Evolutionary conservation across 2,888 invertebrate genomes (phyloP), one percentile per base, ranked within the genome.

Genomic region (Trissoscelio sp.): DNA sequence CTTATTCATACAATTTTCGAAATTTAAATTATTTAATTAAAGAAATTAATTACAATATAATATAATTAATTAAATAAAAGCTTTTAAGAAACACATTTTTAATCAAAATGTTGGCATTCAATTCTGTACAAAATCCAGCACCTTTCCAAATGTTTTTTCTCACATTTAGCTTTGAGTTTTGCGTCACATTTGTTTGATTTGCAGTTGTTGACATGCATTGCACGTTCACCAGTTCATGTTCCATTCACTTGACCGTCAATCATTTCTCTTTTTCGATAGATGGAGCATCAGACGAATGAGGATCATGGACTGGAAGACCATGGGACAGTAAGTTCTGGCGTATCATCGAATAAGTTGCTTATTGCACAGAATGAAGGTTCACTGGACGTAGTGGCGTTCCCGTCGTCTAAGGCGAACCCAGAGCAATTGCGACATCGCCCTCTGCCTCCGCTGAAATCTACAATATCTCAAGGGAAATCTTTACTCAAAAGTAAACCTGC

Each of bases 381-480:
- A 1, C 82, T 87, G 9, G 86, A 87, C n/a, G 66, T 86, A 2
- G 84, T 88, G 5, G 85, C 87, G 6, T 83, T 88, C 9, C 83
- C 88, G 9, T 48, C 81, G 53, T 64, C 85, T 0, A 73, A 82
- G 9, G 28, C 79, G 4, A 84, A 85, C 7, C 62, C 82, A 3
- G 79, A 84, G 9, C 84, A 85, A 4, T 16, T 86, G 2, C 83
- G 89, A 24, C 85, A 90, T 1, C 87, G 92, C 77, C 92, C 93
- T 14, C 91, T 93, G 18, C 93, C 93, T 31, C 93, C 94, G 1
- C 91, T 94, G 81, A 95, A 94, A 86, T 94, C 94, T 20, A 93
- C 94, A 14, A 83, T 86, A 62, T 85, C 83, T 46, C 88, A 88
- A n/a, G 90, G 90, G 0, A 89, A 90, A 70, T 90, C 90, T 2